Evolutionary conservation across 1,140 invertebrate genomes (phyloP), one percentile per base, ranked within the genome.

Genomic region (Drosophila asahinai): DNA sequence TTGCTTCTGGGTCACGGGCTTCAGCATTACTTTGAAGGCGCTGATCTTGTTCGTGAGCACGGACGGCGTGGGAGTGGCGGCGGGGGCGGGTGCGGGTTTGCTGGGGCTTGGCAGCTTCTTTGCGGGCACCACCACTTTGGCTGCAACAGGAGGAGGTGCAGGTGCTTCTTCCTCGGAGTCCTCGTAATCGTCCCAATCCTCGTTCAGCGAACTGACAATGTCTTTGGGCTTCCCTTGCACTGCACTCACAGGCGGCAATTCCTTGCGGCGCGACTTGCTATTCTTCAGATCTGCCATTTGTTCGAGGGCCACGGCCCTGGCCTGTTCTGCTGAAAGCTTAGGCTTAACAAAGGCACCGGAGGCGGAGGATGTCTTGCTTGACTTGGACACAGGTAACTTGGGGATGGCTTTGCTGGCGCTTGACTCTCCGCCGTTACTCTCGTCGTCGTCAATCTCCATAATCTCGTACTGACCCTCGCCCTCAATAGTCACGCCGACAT

Each of bases 161-260:
- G 27, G 7, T 5, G 33, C 25, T 4, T 71, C 67, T 0, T 71
- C 67, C n/a, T 79, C 67, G 3, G 80, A 87, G 15, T 82, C 54
- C 38, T 57, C 86, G 19, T 90, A 90, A 42, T 93, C 92, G 57
- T 81, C 91, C 92, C 92, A 93, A 47, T 93, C 92, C n/a, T 92
- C 84, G 52, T 92, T 91, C 0, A 83, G 40, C 7, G 77, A 58
- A 9, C 57, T 80, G 7, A 86, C 64, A 15, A 91, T 86, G 42
- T 92, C 83, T 36, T 75, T 49, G 0, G 81, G 74, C 47, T 84
- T 45, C 59, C 68, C 27, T 57, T 25, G 22, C 22, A 67, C 52
- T 33, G 63, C 9, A 17, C 11, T 36, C 6, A 55, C 22, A 2
- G 72, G 75, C 12, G 60, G 42, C 17, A 59, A 62, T n/a, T 83